Base-by-base conservation (phyloP, 2,888 invertebrate species). In the Resseliella maxima region DNA sequence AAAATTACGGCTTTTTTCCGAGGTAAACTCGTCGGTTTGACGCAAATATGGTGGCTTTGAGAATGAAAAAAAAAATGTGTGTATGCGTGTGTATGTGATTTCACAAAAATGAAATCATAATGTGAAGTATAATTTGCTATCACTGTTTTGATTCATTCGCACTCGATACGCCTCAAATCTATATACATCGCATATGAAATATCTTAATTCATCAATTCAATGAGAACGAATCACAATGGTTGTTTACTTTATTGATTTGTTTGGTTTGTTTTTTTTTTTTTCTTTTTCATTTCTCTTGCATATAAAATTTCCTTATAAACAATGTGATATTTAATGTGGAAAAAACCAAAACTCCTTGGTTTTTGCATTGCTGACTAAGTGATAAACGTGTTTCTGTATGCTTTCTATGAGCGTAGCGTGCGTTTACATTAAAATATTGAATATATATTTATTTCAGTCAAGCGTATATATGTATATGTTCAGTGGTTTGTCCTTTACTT, bases 331-430 rank as follows among this genome's bases (percentile, higher is more conserved):
- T 59, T 59, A n/a, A 59, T 59, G 59, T 59, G 59, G 59, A 72
- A 72, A 72, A 72, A 72, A 72, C 72, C 31, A 72, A 72, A 72
- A n/a, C 27, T 27, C 21, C 31, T 72, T 72, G 31, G 59, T 59
- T n/a, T n/a, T n/a, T 59, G 27, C 24, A n/a, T 24, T 59, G 59
- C 59, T 50, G n/a, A n/a, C n/a, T n/a, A n/a, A n/a, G n/a, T n/a
- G n/a, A n/a, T n/a, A n/a, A n/a, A n/a, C n/a, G n/a, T n/a, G n/a
- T n/a, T n/a, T n/a, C n/a, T n/a, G n/a, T n/a, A n/a, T 3, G 59
- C 59, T n/a, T 8, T 5, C 12, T 3, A 59, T 59, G 3, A 3
- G 27, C 27, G 2, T 2, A 31, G 35, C n/a, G 72, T n/a, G 72
- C 15, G 72, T 10, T 31, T 31, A 72, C 31, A 18, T 35, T 72